Base-by-base conservation (phyloP, 2,797 vertebrate species). In the Gorsachius magnificus region DNA sequence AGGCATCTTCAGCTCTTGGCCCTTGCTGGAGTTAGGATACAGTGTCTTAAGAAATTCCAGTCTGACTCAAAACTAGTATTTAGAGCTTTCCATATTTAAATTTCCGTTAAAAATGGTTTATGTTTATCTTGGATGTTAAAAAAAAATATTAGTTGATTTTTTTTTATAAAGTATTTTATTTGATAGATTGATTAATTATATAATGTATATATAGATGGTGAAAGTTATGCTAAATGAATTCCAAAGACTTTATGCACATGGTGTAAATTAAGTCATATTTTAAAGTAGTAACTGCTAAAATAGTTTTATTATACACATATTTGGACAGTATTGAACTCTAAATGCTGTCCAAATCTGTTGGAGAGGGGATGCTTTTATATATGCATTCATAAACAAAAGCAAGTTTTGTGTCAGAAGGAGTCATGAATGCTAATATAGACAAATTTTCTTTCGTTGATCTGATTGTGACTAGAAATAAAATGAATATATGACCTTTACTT, bases 391-490 rank as follows among this genome's bases (percentile, higher is more conserved):
- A 83, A 93, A 58, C 11, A 63, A 13, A 26, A 58, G 14, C 81
- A 64, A 70, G 12, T 60, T 64, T 84, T 58, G 33, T 87, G n/a
- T 87, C 68, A 83, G n/a, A 46, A 84, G 71, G 24, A 80, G 43
- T 53, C 25, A 54, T 29, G 31, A 31, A 24, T 63, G 13, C 68
- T 92, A 87, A 76, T 89, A 35, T 36, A 21, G 69, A 68, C 69
- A 96, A 87, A 35, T 48, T 87, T 33, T 28, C 48, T 95, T 91
- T 29, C 15, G 7, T 93, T 96, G 60, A 84, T 91, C 92, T 90
- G 43, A 6, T 46, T 95, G 54, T 91, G 80, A 14, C 57, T 74
- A 41, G 64, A 74, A 89, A 43, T n/a, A 22, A 28, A 18, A 83
- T 8, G 15, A 72, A 78, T 50, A 69, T 56, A 53, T 91, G 53